These are phyloP conservation scores for Calephelis nemesis DNA, from an alignment of 1,140 invertebrate species.

Conservation along the genomic window DNA sequence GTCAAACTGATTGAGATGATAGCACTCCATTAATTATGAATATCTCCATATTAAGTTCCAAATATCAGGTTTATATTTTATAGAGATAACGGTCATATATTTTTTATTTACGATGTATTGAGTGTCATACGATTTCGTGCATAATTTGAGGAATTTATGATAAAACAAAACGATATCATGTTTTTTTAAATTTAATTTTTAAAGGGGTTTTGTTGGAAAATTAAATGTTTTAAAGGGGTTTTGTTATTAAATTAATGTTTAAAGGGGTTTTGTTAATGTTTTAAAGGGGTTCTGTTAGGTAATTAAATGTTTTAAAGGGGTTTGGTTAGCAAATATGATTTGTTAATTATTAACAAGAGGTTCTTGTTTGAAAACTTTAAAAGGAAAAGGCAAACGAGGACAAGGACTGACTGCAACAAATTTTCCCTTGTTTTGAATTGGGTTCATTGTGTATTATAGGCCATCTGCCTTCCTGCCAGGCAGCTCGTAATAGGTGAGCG, in stretches of 20 bases:
- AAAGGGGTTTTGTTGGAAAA: neutral
- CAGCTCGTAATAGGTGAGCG: too few relatives aligned
- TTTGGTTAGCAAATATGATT: too few relatives aligned
- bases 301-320: too few relatives aligned
- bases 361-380: too few relatives aligned
- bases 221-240: neutral
- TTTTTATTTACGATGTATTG: neutral
- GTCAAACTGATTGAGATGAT: slow-evolving; percentile 4
- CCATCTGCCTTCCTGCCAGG: too few relatives aligned
- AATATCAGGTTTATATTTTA: neutral
- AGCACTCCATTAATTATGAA: slow-evolving; percentile 59
- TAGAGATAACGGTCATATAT: neutral
- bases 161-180: neutral
- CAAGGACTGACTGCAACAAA: too few relatives aligned
- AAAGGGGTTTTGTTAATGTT: too few relatives aligned
- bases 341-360: too few relatives aligned
- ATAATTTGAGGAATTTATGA: neutral
- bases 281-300: too few relatives aligned
- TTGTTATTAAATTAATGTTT: neutral
- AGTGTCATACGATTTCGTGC: neutral
- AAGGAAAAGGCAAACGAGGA: too few relatives aligned
- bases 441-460: too few relatives aligned
- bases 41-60: slow-evolving; percentile 59
- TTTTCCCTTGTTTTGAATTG: too few relatives aligned
- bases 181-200: neutral